Evolutionary conservation across 2,113 vertebrate genomes (phyloP).

Genomic region (Dipodomys spectabilis): DNA sequence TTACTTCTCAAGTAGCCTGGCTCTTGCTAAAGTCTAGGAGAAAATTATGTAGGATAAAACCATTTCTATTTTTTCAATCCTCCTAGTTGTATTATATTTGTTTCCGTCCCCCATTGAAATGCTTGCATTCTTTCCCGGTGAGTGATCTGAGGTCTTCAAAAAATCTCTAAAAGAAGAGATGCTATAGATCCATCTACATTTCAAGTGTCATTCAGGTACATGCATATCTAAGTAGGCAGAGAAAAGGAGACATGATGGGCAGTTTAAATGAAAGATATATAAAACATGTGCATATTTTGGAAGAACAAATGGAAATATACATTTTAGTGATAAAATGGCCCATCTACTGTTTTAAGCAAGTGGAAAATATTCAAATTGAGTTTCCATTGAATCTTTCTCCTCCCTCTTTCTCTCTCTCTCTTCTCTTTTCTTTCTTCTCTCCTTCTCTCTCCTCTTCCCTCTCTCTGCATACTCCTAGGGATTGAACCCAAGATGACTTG

Average conservation of each 20-base stretch:
- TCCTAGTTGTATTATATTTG: constrained; percentile 3
- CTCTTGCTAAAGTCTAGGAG: constrained; percentile 16
- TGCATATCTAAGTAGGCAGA: too few relatives aligned
- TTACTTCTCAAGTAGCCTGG: constrained; percentile 27
- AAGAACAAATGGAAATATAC: not conserved
- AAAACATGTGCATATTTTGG: not conserved
- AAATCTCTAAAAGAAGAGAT: not conserved
- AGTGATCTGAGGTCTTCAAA: constrained; percentile 12
- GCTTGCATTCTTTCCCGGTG: not conserved
- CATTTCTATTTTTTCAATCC: constrained; percentile 12
- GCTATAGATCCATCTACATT: not conserved
- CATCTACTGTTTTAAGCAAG: not conserved
- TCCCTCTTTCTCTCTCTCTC: too few relatives aligned
- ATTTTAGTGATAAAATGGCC: constrained; percentile 2
- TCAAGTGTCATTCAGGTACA: not conserved
- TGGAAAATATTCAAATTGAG: not conserved
- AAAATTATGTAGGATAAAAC: constrained; percentile 44
- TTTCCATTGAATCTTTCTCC: not conserved
- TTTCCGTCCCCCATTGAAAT: constrained; percentile 20
- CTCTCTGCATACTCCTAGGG: too few relatives aligned
- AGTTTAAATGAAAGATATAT: constrained; percentile 1
- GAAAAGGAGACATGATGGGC: not conserved
- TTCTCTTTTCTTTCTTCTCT: too few relatives aligned
- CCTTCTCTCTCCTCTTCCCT: too few relatives aligned
- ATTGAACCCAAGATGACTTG: too few relatives aligned